phyloP scores from a whole-genome alignment of 2,888 invertebrate species.

The Acrocyrtus sp. region DNA sequence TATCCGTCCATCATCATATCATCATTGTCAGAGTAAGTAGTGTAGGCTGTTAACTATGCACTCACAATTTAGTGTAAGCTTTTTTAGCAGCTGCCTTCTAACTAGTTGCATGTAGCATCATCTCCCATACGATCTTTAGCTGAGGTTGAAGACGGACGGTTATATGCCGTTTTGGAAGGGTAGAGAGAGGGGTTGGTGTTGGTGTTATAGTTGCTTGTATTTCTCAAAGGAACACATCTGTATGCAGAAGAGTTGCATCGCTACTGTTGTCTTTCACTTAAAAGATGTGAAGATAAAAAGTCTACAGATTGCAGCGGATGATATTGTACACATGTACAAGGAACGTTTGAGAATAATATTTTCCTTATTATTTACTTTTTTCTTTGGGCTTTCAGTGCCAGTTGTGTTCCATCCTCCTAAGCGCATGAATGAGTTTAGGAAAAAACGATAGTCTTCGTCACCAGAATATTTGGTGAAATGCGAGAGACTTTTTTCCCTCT shows the following conservation, averaged over 20 bases:
- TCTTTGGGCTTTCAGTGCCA: not conserved
- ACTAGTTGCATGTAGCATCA: too few relatives aligned
- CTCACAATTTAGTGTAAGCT: too few relatives aligned
- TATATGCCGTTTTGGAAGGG: too few relatives aligned
- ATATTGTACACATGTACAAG: not conserved
- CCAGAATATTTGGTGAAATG: not conserved
- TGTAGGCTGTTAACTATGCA: not conserved
- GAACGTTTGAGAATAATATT: not conserved
- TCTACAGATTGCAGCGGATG: not conserved
- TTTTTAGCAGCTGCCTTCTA: too few relatives aligned
- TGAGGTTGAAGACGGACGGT: not conserved
- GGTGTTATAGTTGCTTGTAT: not conserved
- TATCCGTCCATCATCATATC: slow-evolving; percentile 22
- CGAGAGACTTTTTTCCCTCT: not conserved
- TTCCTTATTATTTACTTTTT: not conserved
- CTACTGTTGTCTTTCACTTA: not conserved
- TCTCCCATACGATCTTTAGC: not conserved
- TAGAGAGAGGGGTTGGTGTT: not conserved
- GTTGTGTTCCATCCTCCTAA: slow-evolving; percentile 11
- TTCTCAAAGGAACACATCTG: not conserved
- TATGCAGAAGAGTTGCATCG: too few relatives aligned
- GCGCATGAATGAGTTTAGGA: slow-evolving; percentile 7
- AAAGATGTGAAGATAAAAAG: not conserved
- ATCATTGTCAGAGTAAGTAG: not conserved
- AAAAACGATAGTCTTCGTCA: slow-evolving; percentile 5